Evolutionary conservation across 2,797 vertebrate genomes (phyloP).

Genomic region (Australoheros facetus): DNA sequence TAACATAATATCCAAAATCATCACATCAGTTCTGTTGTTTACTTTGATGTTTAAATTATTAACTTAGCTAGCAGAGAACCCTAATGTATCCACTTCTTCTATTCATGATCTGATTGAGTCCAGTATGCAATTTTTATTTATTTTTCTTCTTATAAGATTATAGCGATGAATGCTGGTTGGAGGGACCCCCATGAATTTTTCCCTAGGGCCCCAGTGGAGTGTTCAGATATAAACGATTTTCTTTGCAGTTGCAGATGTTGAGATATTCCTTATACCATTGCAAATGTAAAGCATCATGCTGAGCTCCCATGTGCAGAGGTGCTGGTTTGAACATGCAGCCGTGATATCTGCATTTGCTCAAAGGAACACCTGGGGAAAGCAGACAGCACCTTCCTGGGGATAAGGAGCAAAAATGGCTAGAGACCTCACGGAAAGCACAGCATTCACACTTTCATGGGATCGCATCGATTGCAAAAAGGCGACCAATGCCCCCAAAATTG

Average conservation of each 20-base stretch:
- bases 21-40: neutral
- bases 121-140: neutral
- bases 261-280: neutral
- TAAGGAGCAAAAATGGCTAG: slow-evolving; percentile 27
- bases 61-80: neutral
- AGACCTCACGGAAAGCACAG: slow-evolving; percentile 2
- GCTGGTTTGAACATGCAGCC: neutral
- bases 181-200: neutral
- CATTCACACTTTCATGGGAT: slow-evolving; percentile 10
- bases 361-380: neutral
- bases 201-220: neutral
- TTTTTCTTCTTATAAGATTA: neutral
- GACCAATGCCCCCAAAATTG: slow-evolving; percentile 45
- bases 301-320: neutral
- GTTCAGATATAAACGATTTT: neutral
- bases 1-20: neutral
- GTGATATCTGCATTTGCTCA: neutral
- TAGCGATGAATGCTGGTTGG: neutral
- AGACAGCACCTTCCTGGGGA: slow-evolving; percentile 10
- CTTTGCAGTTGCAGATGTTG: neutral
- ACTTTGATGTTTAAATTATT: neutral
- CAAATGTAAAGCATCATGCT: neutral
- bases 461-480: slow-evolving; percentile 31
- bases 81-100: neutral
- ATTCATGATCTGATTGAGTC: neutral